These are phyloP conservation scores for Petrocephalus schoutedeni DNA, from an alignment of 2,797 vertebrate genomes.

Conservation along the genomic window DNA sequence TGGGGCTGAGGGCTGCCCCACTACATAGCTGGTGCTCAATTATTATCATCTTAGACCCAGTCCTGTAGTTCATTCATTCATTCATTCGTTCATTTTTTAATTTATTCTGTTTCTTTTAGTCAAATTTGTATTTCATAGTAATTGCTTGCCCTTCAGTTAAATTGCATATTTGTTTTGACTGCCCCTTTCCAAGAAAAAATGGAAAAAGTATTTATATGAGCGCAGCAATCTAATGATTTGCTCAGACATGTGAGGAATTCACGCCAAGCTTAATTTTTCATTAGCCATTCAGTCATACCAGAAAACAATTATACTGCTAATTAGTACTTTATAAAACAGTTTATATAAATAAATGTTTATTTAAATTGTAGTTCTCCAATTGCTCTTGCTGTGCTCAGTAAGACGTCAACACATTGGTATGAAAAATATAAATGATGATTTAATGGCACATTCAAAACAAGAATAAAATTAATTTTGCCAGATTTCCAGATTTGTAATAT, in stretches of 20 bases:
- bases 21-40: neutral
- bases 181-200: neutral
- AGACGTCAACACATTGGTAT: neutral
- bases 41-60: neutral
- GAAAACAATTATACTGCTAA: slow-evolving; percentile 30
- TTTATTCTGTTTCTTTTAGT: neutral
- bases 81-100: neutral
- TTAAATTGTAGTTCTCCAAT: slow-evolving; percentile 24
- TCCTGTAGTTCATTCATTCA: neutral
- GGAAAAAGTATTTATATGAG: neutral
- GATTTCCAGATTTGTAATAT: neutral
- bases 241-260: neutral
- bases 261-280: slow-evolving; percentile 2
- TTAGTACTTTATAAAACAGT: neutral
- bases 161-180: neutral
- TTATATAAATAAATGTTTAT: neutral
- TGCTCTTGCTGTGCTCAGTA: slow-evolving; percentile 8
- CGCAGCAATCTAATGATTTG: neutral
- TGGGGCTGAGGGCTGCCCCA: neutral
- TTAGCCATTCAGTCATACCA: slow-evolving; percentile 15
- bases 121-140: neutral
- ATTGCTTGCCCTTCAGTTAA: neutral
- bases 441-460: neutral
- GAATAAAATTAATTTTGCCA: neutral
- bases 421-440: neutral